Conservation (phyloP, 2,797 vertebrate genomes). For the Falco berigora region DNA sequence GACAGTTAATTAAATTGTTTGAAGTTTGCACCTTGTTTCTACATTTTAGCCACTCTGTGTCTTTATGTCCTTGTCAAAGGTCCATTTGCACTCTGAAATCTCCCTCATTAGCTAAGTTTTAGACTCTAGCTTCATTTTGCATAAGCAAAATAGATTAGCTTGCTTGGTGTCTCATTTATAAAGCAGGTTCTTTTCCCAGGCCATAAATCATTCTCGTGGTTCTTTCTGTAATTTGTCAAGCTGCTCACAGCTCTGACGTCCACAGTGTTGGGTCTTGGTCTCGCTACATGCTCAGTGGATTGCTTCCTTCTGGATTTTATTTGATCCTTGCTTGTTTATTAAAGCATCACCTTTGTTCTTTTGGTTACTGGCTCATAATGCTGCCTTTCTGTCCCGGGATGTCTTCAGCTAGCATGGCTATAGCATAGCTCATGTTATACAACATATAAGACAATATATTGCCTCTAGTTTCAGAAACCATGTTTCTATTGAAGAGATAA, state of each 20-base stretch:
- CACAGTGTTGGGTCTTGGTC: neutral
- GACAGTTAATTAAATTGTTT: neutral
- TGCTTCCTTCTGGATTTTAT: neutral
- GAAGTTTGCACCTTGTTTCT: neutral
- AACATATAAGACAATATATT: neutral
- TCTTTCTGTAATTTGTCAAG: neutral
- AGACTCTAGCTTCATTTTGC: neutral
- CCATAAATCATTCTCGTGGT: neutral
- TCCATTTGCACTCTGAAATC: neutral
- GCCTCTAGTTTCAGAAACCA: neutral
- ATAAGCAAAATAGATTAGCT: neutral
- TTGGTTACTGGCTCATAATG: neutral
- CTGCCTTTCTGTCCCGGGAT: neutral
- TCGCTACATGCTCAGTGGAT: neutral
- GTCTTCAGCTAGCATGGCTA: neutral
- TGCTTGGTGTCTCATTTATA: neutral
- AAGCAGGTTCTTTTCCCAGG: neutral
- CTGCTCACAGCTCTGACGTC: neutral
- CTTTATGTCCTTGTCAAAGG: neutral
- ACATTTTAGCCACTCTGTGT: neutral
- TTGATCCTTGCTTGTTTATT: neutral
- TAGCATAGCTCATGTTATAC: neutral
- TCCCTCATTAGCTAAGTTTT: neutral
- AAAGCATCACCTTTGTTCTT: neutral
- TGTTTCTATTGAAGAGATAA: neutral